Evolutionary conservation across 2,888 invertebrate species (phyloP).

Genomic region (Euzophera pinguis): DNA sequence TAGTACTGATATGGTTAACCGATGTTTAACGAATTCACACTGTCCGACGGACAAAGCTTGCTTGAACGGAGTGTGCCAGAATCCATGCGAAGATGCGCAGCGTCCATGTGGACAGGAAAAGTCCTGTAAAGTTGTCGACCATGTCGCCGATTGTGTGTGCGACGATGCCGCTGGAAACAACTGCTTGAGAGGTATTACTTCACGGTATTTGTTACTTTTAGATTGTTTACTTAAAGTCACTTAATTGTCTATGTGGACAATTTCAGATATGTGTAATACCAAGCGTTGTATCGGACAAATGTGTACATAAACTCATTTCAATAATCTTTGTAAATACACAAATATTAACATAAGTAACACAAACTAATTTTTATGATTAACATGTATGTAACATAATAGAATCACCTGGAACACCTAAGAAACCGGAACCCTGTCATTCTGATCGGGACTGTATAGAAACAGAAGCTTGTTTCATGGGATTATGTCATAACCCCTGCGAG

Average conservation of each 20-base stretch:
- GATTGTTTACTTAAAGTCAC: conserved; percentile 10
- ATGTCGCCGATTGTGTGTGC: conserved; percentile 82
- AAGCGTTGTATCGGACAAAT: conserved; percentile 73
- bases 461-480: conserved; percentile 90
- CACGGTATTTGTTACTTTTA: conserved; percentile 31
- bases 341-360: conserved; percentile 34
- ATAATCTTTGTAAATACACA: conserved; percentile 38
- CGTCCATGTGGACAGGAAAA: conserved; percentile 80
- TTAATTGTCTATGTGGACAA: conserved; percentile 16
- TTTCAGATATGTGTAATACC: conserved; percentile 9
- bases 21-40: conserved; percentile 82
- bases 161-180: conserved; percentile 78
- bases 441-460: conserved; percentile 91
- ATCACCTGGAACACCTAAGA: conserved; percentile 84
- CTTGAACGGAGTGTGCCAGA: conserved; percentile 81
- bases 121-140: conserved; percentile 82
- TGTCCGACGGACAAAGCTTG: conserved; percentile 83
- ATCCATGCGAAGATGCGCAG: conserved; percentile 76
- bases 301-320: conserved; percentile 27
- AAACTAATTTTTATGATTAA: conserved; percentile 56
- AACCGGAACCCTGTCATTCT: conserved; percentile 89
- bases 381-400: conserved; percentile 80
- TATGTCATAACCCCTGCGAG: conserved; percentile 91
- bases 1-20: conserved; percentile 46
- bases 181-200: conserved; percentile 82